These are phyloP conservation scores for Pangasianodon gigas DNA, from an alignment of 2,113 vertebrate genomes.

Conservation along the genomic window DNA sequence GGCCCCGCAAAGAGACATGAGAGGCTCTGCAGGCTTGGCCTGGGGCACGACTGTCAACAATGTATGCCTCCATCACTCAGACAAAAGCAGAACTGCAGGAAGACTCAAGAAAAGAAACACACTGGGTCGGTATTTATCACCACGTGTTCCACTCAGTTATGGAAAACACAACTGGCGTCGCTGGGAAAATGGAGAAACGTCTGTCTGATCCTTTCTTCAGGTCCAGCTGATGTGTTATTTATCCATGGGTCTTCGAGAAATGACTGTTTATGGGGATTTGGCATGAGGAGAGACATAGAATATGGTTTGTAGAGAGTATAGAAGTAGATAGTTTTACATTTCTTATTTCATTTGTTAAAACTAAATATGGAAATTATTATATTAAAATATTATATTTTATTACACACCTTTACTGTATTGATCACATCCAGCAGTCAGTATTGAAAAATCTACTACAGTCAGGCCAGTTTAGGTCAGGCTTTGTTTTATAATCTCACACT, in stretches of 20 bases:
- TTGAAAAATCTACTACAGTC: slow-evolving; percentile 61
- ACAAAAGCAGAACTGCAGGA: slow-evolving; percentile 51
- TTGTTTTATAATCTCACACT: slow-evolving; percentile 73
- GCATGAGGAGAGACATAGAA: not conserved
- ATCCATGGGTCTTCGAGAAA: not conserved
- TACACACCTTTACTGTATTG: not conserved
- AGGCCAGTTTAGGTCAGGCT: slow-evolving; percentile 71
- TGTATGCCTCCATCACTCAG: slow-evolving; percentile 64
- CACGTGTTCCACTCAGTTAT: slow-evolving; percentile 1
- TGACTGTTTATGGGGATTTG: not conserved
- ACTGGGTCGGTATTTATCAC: not conserved
- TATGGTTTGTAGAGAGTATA: not conserved
- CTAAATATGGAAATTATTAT: not conserved
- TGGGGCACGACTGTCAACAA: slow-evolving; percentile 74
- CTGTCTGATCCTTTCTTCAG: not conserved
- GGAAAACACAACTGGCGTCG: not conserved
- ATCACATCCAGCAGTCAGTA: slow-evolving; percentile 61
- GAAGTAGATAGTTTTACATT: not conserved
- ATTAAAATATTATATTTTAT: not conserved
- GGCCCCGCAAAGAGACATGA: slow-evolving; percentile 65
- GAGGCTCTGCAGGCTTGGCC: slow-evolving; percentile 67
- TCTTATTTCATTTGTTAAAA: not conserved
- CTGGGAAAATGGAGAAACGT: not conserved
- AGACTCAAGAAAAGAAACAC: slow-evolving; percentile 25
- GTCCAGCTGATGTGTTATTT: not conserved